Base-by-base conservation (phyloP, 1,140 invertebrate species). In the Periplaneta americana region DNA sequence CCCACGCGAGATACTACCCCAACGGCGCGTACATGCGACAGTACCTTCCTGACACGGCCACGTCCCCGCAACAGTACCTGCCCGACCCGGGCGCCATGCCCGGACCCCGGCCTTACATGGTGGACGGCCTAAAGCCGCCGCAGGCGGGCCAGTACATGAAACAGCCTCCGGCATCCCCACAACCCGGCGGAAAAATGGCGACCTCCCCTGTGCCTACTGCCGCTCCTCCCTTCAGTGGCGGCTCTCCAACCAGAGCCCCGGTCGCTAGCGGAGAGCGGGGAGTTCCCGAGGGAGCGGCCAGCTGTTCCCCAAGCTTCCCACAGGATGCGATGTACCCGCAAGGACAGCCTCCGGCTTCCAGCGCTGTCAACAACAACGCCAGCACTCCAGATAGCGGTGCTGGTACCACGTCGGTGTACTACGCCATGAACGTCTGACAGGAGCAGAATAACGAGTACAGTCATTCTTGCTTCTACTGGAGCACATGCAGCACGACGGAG, bases 251-350 rank as follows among this genome's bases (percentile, higher is more conserved):
- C 34, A 83, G 76, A 66, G 75, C 80, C 75, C 36, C 80, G 74
- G 18, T 81, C 77, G 34, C 31, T 75, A 22, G 32, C 79, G 78
- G 74, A n/a, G 85, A 86, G 82, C 84, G 86, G 22, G 85, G 86
- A 37, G 84, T 86, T 80, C 85, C 87, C 80, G 85, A 90, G 85
- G 86, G 89, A 87, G 36, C 85, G 84, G 79, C 87, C 81, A 76
- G 88, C 87, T 84, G 89, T 87, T 75, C 88, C 84, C 87, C 17
- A 85, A 87, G 57, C 88, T 87, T 76, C 88, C 89, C 13, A 90
- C 90, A 34, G 92, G 93, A 85, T 89, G 92, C 15, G 92, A 92
- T 3, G 91, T 93, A 10, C 92, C 92, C 9, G 92, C 93, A 84
- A 92, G 92, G 31, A 90, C 90, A 1, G 48, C 22, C 48, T 28